Conservation (phyloP, 92 coral and sea anemone species). For the Porites lobata region DNA sequence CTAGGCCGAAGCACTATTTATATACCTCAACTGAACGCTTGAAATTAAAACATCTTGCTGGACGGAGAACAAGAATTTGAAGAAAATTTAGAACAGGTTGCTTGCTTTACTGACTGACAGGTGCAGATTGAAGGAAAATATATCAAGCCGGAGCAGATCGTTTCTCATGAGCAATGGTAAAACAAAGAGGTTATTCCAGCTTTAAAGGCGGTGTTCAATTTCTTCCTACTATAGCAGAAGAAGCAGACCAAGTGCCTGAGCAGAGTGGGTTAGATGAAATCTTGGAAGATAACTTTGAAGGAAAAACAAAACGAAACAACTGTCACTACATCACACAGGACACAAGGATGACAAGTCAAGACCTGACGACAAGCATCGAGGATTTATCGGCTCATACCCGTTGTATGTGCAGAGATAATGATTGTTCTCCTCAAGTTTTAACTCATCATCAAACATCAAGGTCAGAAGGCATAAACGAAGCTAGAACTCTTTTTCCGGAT, state of each 20-base stretch:
- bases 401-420: neutral
- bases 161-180: neutral
- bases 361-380: neutral
- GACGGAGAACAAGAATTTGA: neutral
- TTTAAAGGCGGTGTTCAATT: neutral
- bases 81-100: neutral
- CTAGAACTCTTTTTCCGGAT: slow-evolving; percentile 29
- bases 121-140: too few relatives aligned
- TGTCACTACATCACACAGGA: neutral
- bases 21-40: slow-evolving; percentile 6
- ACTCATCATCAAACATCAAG: neutral
- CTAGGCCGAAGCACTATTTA: slow-evolving; percentile 1
- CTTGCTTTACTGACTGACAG: neutral
- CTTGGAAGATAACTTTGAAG: neutral
- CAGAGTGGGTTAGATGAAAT: neutral
- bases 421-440: neutral
- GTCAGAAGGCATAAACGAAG: neutral
- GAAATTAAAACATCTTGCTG: neutral
- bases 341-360: neutral
- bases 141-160: neutral
- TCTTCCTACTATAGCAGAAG: slow-evolving; percentile 20
- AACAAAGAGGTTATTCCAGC: neutral
- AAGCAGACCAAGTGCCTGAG: neutral
- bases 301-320: neutral
- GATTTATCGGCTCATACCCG: neutral